Conservation (phyloP, 2,113 vertebrate genomes). For the Pseudois nayaur region DNA sequence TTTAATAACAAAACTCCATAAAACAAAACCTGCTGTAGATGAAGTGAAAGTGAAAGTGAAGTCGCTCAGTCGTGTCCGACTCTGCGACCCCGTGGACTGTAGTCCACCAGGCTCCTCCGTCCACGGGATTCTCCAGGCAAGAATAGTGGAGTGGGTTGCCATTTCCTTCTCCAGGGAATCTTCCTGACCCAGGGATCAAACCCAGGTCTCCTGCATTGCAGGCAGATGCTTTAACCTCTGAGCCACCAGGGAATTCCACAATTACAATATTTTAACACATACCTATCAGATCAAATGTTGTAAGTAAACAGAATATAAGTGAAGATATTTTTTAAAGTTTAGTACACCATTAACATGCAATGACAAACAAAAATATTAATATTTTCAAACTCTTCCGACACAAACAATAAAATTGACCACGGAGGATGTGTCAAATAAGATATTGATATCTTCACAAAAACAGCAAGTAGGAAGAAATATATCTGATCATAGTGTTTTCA, state of each 20-base stretch:
- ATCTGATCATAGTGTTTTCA: background rate
- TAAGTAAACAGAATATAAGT: slow-evolving; percentile 55
- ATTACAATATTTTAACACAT: slow-evolving; percentile 61
- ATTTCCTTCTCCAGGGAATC: no score
- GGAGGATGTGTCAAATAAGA: background rate
- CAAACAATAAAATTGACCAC: slow-evolving; percentile 4
- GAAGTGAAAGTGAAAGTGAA: background rate
- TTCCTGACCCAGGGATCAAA: no score
- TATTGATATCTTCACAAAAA: background rate
- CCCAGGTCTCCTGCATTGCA: no score
- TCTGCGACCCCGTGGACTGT: no score
- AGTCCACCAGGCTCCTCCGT: no score
- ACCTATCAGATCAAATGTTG: slow-evolving; percentile 52
- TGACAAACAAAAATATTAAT: background rate
- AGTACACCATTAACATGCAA: background rate
- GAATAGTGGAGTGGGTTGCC: no score
- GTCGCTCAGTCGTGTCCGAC: no score
- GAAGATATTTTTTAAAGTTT: slow-evolving; percentile 9
- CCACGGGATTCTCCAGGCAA: no score
- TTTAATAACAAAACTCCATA: slow-evolving; percentile 50
- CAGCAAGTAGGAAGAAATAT: background rate
- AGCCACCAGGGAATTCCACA: background rate
- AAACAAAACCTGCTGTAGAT: slow-evolving; percentile 67
- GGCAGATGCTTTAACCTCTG: no score
- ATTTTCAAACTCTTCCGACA: background rate